Evolutionary conservation across 2,888 invertebrate species (phyloP).

Genomic region (Dynastes tityus): DNA sequence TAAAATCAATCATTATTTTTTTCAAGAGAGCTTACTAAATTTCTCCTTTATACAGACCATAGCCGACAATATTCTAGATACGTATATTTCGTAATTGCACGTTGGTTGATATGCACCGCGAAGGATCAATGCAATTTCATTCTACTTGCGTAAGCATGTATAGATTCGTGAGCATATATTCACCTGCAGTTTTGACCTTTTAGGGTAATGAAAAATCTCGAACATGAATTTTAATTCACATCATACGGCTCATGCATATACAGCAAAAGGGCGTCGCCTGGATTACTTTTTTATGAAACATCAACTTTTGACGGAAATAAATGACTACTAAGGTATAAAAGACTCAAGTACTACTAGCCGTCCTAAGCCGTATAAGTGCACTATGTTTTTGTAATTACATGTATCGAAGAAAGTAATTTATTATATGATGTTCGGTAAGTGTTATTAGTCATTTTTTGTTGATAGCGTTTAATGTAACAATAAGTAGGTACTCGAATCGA

Average conservation of each 20-base stretch:
- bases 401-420: background rate
- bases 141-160: background rate
- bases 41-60: no score
- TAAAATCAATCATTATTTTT: no score
- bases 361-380: background rate
- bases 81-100: slow-evolving; percentile 1
- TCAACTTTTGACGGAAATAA: background rate
- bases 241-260: background rate
- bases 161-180: background rate
- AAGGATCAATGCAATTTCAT: slow-evolving; percentile 18
- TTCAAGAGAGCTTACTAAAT: no score
- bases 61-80: slow-evolving; percentile 4
- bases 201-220: slow-evolving; percentile 24
- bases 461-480: no score
- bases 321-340: background rate
- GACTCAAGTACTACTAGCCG: background rate
- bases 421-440: background rate
- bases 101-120: background rate
- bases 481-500: no score
- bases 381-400: background rate
- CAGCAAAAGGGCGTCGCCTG: background rate
- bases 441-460: no score
- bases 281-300: background rate
- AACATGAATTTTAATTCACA: slow-evolving; percentile 26
- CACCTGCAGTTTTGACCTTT: slow-evolving; percentile 8